phyloP scores from a whole-genome alignment of 2,888 invertebrate species.

The Crossocerus cetratus region DNA sequence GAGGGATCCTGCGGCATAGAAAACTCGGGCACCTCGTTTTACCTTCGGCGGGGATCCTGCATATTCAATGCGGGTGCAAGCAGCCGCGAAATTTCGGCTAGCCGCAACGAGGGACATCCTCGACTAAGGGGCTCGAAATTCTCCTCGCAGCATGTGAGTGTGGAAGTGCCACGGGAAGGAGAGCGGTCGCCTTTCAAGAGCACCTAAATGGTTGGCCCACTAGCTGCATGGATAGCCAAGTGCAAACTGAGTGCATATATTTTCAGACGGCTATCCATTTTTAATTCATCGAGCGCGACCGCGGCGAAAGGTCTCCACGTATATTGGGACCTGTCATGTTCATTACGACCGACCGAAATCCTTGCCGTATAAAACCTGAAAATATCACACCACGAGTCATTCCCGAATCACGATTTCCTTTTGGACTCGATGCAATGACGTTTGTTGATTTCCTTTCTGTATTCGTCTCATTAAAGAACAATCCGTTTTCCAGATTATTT shows the following conservation, averaged over 20 bases:
- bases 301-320: conserved; percentile 14
- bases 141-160: neutral
- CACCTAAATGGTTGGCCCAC: neutral
- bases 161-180: neutral
- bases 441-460: too few relatives aligned
- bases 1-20: conserved; percentile 4
- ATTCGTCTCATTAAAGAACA: too few relatives aligned
- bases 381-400: too few relatives aligned
- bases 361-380: too few relatives aligned
- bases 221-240: neutral
- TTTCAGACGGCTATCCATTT: conserved; percentile 38
- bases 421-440: too few relatives aligned
- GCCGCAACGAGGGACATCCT: neutral
- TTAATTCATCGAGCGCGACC: conserved; percentile 36
- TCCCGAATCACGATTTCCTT: too few relatives aligned
- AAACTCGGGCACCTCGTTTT: neutral
- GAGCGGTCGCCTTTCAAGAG: neutral
- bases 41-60: neutral
- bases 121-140: neutral
- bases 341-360: too few relatives aligned
- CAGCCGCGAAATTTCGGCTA: neutral
- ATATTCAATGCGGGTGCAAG: neutral
- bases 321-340: neutral
- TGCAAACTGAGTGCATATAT: conserved; percentile 18
- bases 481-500: too few relatives aligned